Percentiles rank a stretch among this genome's conserved stretches.
Evolutionary conservation across 2,113 vertebrate species (phyloP).

Genomic region (Prunella himalayana): DNA sequence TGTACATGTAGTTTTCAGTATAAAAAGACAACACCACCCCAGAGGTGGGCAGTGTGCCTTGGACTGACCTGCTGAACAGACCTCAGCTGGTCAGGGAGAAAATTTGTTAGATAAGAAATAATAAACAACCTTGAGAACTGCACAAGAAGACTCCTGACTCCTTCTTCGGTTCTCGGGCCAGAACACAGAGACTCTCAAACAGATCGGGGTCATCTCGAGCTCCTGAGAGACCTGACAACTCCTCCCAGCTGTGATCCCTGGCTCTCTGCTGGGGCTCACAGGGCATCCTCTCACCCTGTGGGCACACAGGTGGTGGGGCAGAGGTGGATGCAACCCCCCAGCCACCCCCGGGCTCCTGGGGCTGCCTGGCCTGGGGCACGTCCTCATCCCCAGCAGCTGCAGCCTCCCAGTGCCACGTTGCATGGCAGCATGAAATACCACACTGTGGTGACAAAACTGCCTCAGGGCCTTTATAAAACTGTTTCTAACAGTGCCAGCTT

Average conservation of each 20-base stretch:
- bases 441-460: neutral
- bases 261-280: neutral
- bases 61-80: too few relatives aligned
- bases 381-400: neutral
- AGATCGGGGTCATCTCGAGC: too few relatives aligned
- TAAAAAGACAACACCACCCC: too few relatives aligned
- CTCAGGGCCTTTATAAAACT: neutral
- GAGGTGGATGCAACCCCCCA: neutral
- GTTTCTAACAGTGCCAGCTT: neutral
- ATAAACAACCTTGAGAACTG: too few relatives aligned
- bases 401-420: neutral
- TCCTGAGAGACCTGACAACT: too few relatives aligned
- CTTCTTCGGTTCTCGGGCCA: too few relatives aligned
- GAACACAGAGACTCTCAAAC: too few relatives aligned
- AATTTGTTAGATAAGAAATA: too few relatives aligned
- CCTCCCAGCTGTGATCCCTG: neutral
- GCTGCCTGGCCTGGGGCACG: accelerated
- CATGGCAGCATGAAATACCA: neutral
- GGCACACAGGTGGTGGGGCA: accelerated
- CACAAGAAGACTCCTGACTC: too few relatives aligned
- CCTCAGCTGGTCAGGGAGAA: too few relatives aligned
- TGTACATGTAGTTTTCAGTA: too few relatives aligned
- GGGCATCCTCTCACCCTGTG: neutral
- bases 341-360: neutral
- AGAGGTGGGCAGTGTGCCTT: too few relatives aligned